Base-by-base conservation (phyloP, 2,888 invertebrate genomes). In the Calameuta idolon region DNA sequence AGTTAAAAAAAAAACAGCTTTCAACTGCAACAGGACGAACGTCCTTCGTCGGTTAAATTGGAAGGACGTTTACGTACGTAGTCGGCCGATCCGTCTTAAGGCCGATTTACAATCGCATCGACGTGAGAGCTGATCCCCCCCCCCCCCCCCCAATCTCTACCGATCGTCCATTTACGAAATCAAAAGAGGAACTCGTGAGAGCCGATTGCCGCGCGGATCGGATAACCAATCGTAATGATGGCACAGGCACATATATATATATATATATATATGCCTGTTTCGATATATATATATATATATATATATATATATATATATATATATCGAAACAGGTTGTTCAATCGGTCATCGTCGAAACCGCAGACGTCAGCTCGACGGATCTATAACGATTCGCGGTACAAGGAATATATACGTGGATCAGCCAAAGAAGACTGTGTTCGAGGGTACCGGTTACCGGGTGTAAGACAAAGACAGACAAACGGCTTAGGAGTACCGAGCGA, bases 381-480 rank as follows among this genome's bases (percentile, higher is more conserved):
- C 23, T 55, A 23, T 23, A 55, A 23, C 23, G 55, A 55, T 55
- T 55, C 55, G 23, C 15, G 5, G 55, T 73, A 30, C 15, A 40
- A 30, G 11, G 15, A 30, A 74, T 23, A 71, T 77, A 34, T 23
- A 76, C 69, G 74, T 71, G 34, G 9, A 11, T 34, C 37, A 11
- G 35, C 37, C 4, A 69, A 69, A 69, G 34, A 69, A 69, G 12
- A 3, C 23, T 12, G 55, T 31, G n/a, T 69, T n/a, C 1, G 37
- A 37, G 75, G n/a, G 23, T 0, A 4, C 0, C 34, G 69, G 12
- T 11, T 69, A 34, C 31, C 69, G 31, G 33, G 33, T 11, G 33
- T 33, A 15, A 40, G 69, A 23, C 9, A 69, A 73, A 31, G 35
- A 73, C 37, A 81, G 73, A 73, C 69, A 69, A 73, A 79, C 40